Evolutionary conservation across 2,888 invertebrate species (phyloP), one percentile per base, ranked within the genome.

Genomic region (Thera obeliscata): DNA sequence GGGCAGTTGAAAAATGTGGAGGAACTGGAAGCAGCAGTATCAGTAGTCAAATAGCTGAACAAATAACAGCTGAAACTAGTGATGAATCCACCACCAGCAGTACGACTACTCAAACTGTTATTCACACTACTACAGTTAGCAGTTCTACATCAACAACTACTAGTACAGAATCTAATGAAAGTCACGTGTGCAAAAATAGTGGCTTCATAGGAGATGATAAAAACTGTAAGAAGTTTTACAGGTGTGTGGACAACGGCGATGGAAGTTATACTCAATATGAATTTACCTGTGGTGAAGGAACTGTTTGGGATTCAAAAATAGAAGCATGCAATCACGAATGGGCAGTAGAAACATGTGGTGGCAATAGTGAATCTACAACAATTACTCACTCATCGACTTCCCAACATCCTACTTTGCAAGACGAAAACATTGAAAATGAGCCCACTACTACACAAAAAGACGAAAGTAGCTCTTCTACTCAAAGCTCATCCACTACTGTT

Each of bases 181-280:
- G 70, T 57, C 74, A 70, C 22, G 61, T 73, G 63, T 89, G 89
- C 69, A 72, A 72, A 56, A 66, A 61, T 48, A 95, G 94, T 82
- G 96, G 96, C 22, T 97, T 96, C 84, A 94, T 95, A 79, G 95
- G 95, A 11, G 95, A 97, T 85, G 90, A 94, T 50, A 88, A 89
- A 56, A 94, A 97, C 79, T 97, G 97, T 80, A 95, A 94, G 69
- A 96, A 95, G 82, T 97, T 97, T 88, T 96, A 96, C 82, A 94
- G 97, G 74, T 97, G 97, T 86, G 96, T 97, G 35, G 90, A 94
- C 67, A 94, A 95, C 79, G 95, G 95, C 0, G 88, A 93, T 41
- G 95, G 94, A 69, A 92, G 93, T 2, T 96, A 91, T 76, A 95
- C 88, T 57, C 95, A 94, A 86, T 96, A 96, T 81, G 95, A 96